Percentiles rank a stretch among this genome's conserved stretches.
Conservation (phyloP, 2,113 vertebrate species). For the Peucedramus taeniatus region DNA sequence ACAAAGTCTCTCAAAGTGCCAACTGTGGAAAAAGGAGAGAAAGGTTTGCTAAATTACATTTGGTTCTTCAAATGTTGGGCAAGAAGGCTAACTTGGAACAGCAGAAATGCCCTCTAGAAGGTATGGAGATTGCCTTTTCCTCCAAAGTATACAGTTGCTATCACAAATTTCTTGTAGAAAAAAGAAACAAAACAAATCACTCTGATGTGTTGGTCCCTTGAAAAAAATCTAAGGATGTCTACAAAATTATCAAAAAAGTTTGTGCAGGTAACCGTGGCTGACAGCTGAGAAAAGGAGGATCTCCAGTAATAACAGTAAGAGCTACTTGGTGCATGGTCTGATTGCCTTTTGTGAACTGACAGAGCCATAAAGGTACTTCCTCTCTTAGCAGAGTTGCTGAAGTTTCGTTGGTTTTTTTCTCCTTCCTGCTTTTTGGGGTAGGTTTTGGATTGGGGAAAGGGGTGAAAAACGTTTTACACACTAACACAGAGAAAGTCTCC, state of each 20-base stretch:
- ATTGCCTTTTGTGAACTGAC: neutral
- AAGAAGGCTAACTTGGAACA: neutral
- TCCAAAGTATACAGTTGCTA: neutral
- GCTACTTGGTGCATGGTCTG: neutral
- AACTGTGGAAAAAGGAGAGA: slow-evolving; percentile 73
- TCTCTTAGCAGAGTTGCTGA: neutral
- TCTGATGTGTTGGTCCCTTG: neutral
- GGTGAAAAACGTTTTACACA: fast-evolving
- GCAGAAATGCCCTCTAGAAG: neutral
- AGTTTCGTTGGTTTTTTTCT: neutral
- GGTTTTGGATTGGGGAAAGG: neutral
- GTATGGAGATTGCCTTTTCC: neutral
- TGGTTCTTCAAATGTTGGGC: neutral
- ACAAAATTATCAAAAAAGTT: neutral
- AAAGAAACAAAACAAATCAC: neutral
- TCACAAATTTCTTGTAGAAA: neutral
- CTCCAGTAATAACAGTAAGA: neutral
- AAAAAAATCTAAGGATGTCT: neutral
- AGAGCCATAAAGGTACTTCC: neutral
- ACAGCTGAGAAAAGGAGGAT: neutral
- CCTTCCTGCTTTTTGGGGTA: neutral
- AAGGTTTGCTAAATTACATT: neutral
- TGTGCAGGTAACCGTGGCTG: neutral
- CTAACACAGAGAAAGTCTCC: neutral
- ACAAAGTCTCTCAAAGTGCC: slow-evolving; percentile 82